Base-by-base conservation (phyloP, 1,140 invertebrate species). In the Scaptomyza graminum region DNA sequence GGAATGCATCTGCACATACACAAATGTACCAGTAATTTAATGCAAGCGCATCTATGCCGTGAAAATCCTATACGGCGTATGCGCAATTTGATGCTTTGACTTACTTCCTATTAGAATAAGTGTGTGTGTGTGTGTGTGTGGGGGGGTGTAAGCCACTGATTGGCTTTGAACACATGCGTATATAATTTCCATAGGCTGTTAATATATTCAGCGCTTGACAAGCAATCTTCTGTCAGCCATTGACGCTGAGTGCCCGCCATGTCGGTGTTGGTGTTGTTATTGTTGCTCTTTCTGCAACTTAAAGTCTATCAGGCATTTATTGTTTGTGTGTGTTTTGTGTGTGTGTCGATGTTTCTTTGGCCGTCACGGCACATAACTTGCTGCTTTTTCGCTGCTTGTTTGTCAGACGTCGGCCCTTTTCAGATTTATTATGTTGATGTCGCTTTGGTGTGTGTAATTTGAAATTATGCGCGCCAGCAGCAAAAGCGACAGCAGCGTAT, bases 191-290 rank as follows among this genome's bases (percentile, higher is more conserved):
- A 66, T 67, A 64, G 82, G 77, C 60, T 61, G 82, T 85, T 85
- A 85, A 87, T 85, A 85, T 87, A 85, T 87, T 85, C 83, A 87
- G 71, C 57, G 51, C 75, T 69, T 85, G 82, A 85, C 82, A 87
- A 82, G 82, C 78, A 85, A 85, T 85, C 78, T 85, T 72, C 63
- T 68, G 43, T 75, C 66, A 77, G 66, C 62, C 68, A 79, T 76
- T 74, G 76, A 76, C 65, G 72, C 84, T 85, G 81, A 76, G 68
- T 74, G 72, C 67, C 73, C 57, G 81, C 56, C 65, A 51, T 47
- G 44, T 66, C 16, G 39, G 52, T 44, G 37, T 41, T n/a, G 1
- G 5, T 41, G 37, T 5, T 43, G 41, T 37, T 13, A 25, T 52
- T 39, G 51, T 49, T 74, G 61, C 43, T 49, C 16, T 61, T 56